Evolutionary conservation across 2,888 invertebrate genomes (phyloP), one percentile per base, ranked within the genome.

Genomic region (Chrysolina haemoptera): DNA sequence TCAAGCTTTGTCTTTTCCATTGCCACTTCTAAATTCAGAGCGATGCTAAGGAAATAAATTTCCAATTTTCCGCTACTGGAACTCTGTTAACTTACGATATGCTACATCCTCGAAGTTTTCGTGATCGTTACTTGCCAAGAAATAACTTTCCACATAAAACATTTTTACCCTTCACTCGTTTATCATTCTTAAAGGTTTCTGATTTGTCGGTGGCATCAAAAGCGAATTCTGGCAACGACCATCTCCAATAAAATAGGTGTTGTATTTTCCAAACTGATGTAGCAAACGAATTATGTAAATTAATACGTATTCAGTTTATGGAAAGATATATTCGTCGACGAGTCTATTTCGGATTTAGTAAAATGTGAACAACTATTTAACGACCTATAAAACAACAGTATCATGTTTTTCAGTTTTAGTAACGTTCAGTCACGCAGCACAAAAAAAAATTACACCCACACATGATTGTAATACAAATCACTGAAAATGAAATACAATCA

Each of bases 11-110:
- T 12, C 22, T 22, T 12, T 59, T 35, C n/a, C n/a, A 35, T n/a
- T 27, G 55, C 63, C 55, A 63, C 62, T 68, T 72, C 72, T 55
- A 22, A 72, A 72, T 68, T 72, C 71, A 63, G 43, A 62, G 62
- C 68, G 64, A 35, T 64, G 3, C 68, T 48, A 50, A 22, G 63
- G 46, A 64, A 73, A 73, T 73, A 73, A 73, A 73, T 68, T 68
- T 68, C 59, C 64, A 66, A 63, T 63, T 72, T 63, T 64, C 48
- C 55, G 48, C 62, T 35, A 55, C 68, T 53, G 67, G 67, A 68
- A 68, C 72, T 73, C 63, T 64, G 55, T 65, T 64, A 73, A 73
- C 68, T 68, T 73, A 68, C 63, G 64, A 72, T 72, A 72, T 72
- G 72, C 72, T 68, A 62, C 64, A 68, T 64, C 55, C 64, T 59